phyloP scores from a whole-genome alignment of 2,113 vertebrate species.

The Oceanites oceanicus region DNA sequence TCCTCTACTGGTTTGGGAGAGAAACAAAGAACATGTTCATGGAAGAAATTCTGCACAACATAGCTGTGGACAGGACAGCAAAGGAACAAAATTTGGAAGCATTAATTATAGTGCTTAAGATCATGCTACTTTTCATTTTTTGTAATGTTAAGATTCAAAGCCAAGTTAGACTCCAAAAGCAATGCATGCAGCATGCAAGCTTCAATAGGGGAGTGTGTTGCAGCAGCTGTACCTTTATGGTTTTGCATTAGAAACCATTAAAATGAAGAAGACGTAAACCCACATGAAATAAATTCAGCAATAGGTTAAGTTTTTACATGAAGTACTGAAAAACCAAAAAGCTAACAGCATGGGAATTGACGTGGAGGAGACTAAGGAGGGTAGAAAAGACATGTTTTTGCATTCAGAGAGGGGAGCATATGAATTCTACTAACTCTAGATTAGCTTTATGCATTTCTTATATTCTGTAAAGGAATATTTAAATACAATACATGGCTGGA shows the following conservation, averaged over 20 bases:
- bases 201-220: not conserved
- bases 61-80: not conserved
- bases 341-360: not conserved
- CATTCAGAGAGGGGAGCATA: not conserved
- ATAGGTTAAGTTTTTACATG: not conserved
- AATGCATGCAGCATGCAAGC: not conserved
- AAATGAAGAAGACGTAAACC: not conserved
- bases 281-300: not conserved
- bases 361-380: not conserved
- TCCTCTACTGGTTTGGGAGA: not conserved
- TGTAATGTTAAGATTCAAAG: not conserved
- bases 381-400: not conserved
- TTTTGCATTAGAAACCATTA: not conserved
- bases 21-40: not conserved
- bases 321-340: not conserved
- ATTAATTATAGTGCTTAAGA: not conserved
- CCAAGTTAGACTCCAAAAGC: not conserved
- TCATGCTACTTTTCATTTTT: not conserved
- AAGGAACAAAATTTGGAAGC: not conserved
- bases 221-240: not conserved
- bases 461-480: not conserved
- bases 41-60: not conserved
- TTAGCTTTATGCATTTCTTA: not conserved
- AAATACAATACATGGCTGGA: not conserved
- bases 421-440: not conserved